Conservation (phyloP, 2,888 invertebrate species). For the Brachypalpus laphriformis region DNA sequence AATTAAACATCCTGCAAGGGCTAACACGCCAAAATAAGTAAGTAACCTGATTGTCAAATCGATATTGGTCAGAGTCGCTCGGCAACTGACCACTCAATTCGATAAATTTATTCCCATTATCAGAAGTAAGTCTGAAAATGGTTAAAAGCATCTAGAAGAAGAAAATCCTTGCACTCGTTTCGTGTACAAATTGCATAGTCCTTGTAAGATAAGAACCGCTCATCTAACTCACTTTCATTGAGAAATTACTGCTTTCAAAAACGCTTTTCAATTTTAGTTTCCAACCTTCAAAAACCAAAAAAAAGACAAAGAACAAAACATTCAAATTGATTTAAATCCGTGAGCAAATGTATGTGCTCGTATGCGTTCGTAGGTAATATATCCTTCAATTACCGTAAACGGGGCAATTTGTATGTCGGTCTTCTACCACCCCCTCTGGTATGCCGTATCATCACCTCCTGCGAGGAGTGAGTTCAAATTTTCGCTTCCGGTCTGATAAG, state of each 20-base stretch:
- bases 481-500: slow-evolving; percentile 49
- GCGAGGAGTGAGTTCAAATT: slow-evolving; percentile 9
- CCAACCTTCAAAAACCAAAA: slow-evolving; percentile 20
- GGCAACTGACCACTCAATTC: neutral
- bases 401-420: slow-evolving; percentile 63
- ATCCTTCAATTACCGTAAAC: slow-evolving; percentile 62
- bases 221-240: slow-evolving; percentile 36
- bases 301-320: slow-evolving; percentile 3
- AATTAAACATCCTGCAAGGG: neutral
- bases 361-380: slow-evolving; percentile 56
- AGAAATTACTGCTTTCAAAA: slow-evolving; percentile 48
- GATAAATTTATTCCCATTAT: neutral
- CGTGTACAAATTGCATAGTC: slow-evolving; percentile 5
- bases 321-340: slow-evolving; percentile 62
- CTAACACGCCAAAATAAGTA: neutral
- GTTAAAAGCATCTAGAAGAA: neutral
- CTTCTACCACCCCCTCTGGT: neutral
- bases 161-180: neutral
- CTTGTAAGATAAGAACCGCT: slow-evolving; percentile 43
- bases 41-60: neutral
- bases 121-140: no score
- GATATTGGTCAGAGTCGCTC: neutral
- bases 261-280: slow-evolving; percentile 43
- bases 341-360: slow-evolving; percentile 42
- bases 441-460: neutral